Evolutionary conservation across 2,113 vertebrate genomes (phyloP).

Genomic region (Campylomormyrus tamandua): DNA sequence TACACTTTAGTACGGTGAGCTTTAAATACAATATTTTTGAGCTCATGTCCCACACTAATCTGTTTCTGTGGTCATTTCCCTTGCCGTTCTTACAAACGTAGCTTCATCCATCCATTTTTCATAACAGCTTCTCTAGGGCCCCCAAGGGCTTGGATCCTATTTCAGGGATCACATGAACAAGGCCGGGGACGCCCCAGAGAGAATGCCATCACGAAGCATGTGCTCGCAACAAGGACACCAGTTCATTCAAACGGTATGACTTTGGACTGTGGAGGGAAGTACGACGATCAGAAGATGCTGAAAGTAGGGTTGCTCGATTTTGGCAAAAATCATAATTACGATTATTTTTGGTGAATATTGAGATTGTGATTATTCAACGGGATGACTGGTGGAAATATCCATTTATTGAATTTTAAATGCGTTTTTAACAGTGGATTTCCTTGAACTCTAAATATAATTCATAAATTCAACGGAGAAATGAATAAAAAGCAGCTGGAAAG

Average conservation of each 20-base stretch:
- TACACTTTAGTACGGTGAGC: background rate
- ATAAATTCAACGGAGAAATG: no score
- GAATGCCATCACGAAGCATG: background rate
- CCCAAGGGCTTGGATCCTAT: background rate
- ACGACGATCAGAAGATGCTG: background rate
- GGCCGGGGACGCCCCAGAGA: background rate
- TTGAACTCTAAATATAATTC: no score
- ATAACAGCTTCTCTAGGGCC: background rate
- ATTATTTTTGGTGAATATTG: no score
- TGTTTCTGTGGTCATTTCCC: background rate
- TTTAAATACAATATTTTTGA: background rate
- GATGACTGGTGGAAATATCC: no score
- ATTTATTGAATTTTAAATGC: no score
- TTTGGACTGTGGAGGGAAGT: background rate
- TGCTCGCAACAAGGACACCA: background rate
- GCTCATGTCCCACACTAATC: background rate
- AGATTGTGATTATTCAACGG: no score
- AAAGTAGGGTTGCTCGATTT: no score
- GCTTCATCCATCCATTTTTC: background rate
- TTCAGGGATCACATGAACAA: background rate
- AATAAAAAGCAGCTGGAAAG: no score
- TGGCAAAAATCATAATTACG: no score
- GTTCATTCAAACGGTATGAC: background rate
- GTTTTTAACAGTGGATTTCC: no score
- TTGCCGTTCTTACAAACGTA: background rate